A percentile compares a stretch with the other conserved stretches of the same genome.
These are phyloP conservation scores for Abrostola triplasia DNA, from an alignment of 2,888 invertebrate species.

Conservation along the genomic window DNA sequence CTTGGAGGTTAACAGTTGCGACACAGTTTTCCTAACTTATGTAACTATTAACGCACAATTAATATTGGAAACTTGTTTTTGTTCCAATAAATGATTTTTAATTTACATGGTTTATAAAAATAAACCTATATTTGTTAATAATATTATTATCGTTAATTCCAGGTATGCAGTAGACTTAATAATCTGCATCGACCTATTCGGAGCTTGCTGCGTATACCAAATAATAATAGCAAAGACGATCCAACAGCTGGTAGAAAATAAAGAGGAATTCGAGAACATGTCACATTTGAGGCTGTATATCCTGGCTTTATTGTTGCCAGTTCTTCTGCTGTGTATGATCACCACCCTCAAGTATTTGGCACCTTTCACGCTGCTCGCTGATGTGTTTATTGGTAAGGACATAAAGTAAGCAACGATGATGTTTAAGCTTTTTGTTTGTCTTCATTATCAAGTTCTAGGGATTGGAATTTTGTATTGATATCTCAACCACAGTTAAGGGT, in stretches of 20 bases:
- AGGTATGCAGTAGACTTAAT: conserved; percentile 72
- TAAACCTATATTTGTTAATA: too few species aligned
- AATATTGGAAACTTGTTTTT: too few species aligned
- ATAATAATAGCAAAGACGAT: conserved; percentile 83
- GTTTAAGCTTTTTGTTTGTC: background rate
- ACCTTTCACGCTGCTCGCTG: conserved; percentile 79
- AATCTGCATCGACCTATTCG: conserved; percentile 82
- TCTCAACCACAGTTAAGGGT: too few species aligned
- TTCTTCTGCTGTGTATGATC: conserved; percentile 82
- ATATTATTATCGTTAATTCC: conserved; percentile 4
- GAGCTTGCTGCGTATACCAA: conserved; percentile 82
- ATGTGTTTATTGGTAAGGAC: conserved; percentile 77
- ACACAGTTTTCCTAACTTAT: too few species aligned
- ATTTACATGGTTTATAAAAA: too few species aligned
- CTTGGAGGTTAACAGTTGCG: too few species aligned
- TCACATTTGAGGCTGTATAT: conserved; percentile 75
- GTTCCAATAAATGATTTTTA: too few species aligned
- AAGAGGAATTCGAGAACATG: conserved; percentile 55
- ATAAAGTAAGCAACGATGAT: background rate
- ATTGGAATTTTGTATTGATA: too few species aligned
- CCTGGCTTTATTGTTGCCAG: conserved; percentile 71
- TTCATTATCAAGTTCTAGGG: too few species aligned
- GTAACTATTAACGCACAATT: too few species aligned
- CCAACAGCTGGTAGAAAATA: conserved; percentile 69
- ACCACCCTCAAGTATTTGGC: conserved; percentile 82